A percentile compares a stretch with the other conserved stretches of the same genome.
phyloP scores from a whole-genome alignment of 2,797 vertebrate genomes.

The Alectoris magna region DNA sequence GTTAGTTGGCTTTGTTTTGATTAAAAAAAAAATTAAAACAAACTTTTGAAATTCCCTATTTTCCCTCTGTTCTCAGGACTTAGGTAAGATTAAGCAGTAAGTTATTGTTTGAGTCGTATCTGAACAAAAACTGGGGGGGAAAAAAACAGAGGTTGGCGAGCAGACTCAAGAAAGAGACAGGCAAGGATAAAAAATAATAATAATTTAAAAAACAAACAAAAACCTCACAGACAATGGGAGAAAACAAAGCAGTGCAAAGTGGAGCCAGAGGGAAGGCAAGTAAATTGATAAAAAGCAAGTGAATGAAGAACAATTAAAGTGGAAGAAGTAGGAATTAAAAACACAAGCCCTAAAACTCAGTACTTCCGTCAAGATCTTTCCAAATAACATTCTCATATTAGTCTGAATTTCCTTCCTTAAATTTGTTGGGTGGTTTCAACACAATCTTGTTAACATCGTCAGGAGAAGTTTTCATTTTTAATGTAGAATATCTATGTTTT shows the following conservation, averaged over 20 bases:
- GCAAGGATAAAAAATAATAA: neutral
- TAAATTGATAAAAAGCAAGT: conserved; percentile 18
- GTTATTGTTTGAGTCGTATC: neutral
- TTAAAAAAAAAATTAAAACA: neutral
- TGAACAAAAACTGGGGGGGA: neutral
- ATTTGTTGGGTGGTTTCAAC: neutral
- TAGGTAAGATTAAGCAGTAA: neutral
- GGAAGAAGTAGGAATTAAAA: conserved; percentile 6
- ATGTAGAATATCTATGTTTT: neutral
- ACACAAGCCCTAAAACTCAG: neutral
- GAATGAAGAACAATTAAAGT: conserved; percentile 15
- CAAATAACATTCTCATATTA: neutral
- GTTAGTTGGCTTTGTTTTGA: neutral
- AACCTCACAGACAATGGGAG: neutral
- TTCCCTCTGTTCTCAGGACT: neutral
- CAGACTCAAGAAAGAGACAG: neutral
- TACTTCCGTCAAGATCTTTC: neutral
- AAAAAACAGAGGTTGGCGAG: neutral
- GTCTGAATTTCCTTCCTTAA: neutral
- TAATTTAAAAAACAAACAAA: neutral
- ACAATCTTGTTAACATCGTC: neutral
- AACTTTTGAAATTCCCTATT: neutral
- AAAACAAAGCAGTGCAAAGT: neutral
- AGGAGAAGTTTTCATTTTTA: neutral
- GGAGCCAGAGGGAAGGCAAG: conserved; percentile 13